These are phyloP conservation scores for Silvanus unidentatus DNA, from an alignment of 2,888 invertebrate genomes.

Conservation along the genomic window DNA sequence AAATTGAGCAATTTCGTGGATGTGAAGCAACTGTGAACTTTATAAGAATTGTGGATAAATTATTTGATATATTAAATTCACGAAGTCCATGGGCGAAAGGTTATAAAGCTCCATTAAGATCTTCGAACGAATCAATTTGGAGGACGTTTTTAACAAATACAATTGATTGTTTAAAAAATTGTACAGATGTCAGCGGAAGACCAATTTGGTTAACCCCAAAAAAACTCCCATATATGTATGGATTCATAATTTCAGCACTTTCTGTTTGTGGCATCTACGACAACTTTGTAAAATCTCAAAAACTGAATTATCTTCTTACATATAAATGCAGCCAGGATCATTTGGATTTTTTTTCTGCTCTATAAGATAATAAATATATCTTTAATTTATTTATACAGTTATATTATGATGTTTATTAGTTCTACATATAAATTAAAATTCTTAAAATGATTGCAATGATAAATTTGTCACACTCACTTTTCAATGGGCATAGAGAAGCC, in stretches of 20 bases:
- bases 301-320: slow-evolving; percentile 5
- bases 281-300: neutral
- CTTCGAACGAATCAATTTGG: slow-evolving; percentile 11
- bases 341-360: slow-evolving; percentile 9
- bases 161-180: slow-evolving; percentile 8
- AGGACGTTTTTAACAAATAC: slow-evolving; percentile 5
- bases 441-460: too few relatives aligned
- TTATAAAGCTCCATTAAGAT: slow-evolving; percentile 10
- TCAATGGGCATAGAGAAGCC: too few relatives aligned
- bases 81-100: slow-evolving; percentile 13
- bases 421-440: too few relatives aligned
- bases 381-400: too few relatives aligned
- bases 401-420: too few relatives aligned
- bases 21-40: slow-evolving; percentile 15
- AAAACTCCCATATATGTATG: slow-evolving; percentile 11
- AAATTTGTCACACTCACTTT: too few relatives aligned
- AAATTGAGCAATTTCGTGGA: slow-evolving; percentile 9
- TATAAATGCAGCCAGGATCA: slow-evolving; percentile 8
- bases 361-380: slow-evolving; percentile 3
- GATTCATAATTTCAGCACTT: slow-evolving; percentile 8
- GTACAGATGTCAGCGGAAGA: slow-evolving; percentile 6
- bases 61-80: slow-evolving; percentile 17
- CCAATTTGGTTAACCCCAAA: slow-evolving; percentile 6
- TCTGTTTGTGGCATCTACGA: slow-evolving; percentile 4
- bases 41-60: slow-evolving; percentile 12